These are phyloP conservation scores for Drusus annulatus DNA, from an alignment of 1,140 invertebrate genomes.

Conservation along the genomic window DNA sequence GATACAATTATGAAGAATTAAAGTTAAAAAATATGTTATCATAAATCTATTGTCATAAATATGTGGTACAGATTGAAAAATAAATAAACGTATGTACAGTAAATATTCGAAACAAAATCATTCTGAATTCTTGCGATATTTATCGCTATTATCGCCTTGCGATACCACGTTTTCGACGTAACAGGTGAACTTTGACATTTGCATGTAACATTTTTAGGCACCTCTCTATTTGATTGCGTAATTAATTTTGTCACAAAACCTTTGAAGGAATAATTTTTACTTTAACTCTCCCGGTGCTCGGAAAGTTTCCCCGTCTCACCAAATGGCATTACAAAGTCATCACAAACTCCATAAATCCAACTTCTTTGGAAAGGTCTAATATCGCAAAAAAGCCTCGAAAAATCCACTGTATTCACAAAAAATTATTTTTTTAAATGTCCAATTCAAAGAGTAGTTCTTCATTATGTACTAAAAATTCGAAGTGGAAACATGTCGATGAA, in stretches of 20 bases:
- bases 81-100: too few relatives aligned
- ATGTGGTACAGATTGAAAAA: too few relatives aligned
- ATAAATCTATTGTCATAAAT: too few relatives aligned
- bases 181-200: too few relatives aligned
- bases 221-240: not conserved
- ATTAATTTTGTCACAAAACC: not conserved
- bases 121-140: too few relatives aligned
- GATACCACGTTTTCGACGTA: not conserved
- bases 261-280: conserved; percentile 28
- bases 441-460: too few relatives aligned
- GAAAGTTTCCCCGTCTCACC: conserved; percentile 43
- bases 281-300: not conserved
- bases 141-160: not conserved
- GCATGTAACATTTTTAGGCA: not conserved
- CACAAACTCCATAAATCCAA: conserved; percentile 46
- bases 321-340: conserved; percentile 59
- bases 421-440: too few relatives aligned
- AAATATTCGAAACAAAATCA: not conserved
- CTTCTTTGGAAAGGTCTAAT: conserved; percentile 11
- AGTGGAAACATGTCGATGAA: too few relatives aligned
- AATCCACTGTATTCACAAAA: conserved; percentile 24
- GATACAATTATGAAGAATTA: too few relatives aligned
- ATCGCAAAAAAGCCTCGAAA: conserved; percentile 6
- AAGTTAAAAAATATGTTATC: too few relatives aligned
- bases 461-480: too few relatives aligned